Evolutionary conservation across 53 echinoderm and acorn worm genomes (phyloP).

Genomic region (Temnopleurus reevesii): DNA sequence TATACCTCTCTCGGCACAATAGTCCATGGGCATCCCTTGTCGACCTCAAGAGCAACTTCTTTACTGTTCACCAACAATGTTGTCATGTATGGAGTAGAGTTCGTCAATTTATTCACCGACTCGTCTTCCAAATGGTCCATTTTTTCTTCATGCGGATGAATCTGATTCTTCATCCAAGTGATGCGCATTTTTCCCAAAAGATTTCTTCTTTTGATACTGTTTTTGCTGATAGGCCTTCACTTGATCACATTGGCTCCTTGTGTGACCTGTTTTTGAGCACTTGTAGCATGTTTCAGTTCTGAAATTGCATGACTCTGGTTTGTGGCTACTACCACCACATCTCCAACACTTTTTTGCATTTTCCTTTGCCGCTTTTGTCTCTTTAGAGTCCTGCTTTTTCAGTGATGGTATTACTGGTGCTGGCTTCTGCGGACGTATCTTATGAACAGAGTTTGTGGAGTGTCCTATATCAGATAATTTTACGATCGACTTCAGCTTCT

Average conservation of each 20-base stretch:
- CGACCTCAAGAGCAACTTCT: constrained; percentile 40
- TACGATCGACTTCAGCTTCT: too few relatives aligned
- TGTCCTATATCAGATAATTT: too few relatives aligned
- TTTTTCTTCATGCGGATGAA: background rate
- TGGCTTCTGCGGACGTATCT: too few relatives aligned
- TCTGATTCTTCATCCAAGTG: constrained; percentile 21
- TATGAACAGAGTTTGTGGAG: too few relatives aligned
- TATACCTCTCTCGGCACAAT: constrained; percentile 13
- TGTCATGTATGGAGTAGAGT: background rate
- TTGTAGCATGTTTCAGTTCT: constrained; percentile 56
- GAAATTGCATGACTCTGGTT: constrained; percentile 5
- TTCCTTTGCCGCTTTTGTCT: too few relatives aligned
- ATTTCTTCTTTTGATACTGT: constrained; percentile 2
- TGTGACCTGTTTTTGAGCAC: constrained; percentile 54
- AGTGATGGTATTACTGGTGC: too few relatives aligned
- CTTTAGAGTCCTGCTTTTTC: too few relatives aligned
- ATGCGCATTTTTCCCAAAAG: background rate
- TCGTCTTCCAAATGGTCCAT: constrained; percentile 48
- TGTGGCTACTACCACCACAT: too few relatives aligned
- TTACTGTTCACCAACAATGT: background rate
- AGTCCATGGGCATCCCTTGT: constrained; percentile 61
- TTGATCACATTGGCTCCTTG: constrained; percentile 65
- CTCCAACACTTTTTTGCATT: too few relatives aligned
- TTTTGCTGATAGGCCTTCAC: constrained; percentile 33
- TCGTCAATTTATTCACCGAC: constrained; percentile 9